A percentile compares a stretch with the other conserved stretches of the same genome.
Evolutionary conservation across 2,797 vertebrate species (phyloP).

Genomic region (Anguilla anguilla): DNA sequence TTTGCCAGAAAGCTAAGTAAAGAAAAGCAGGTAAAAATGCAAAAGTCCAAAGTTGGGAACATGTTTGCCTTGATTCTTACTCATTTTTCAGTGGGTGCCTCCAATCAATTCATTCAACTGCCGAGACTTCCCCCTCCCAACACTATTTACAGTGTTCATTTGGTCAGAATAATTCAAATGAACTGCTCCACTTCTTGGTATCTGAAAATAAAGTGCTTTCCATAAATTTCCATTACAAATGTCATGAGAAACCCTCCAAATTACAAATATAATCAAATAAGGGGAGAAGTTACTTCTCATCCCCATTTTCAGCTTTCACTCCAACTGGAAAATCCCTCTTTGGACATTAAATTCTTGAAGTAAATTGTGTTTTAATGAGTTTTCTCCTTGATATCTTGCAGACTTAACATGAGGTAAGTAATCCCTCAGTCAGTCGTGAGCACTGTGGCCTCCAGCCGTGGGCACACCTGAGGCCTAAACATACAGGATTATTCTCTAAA

Average conservation of each 20-base stretch:
- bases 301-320: background rate
- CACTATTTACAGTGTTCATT: constrained; percentile 4
- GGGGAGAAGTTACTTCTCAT: background rate
- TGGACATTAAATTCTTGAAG: constrained; percentile 16
- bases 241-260: background rate
- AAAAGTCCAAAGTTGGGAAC: background rate
- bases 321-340: constrained; percentile 18
- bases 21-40: background rate
- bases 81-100: constrained; percentile 8
- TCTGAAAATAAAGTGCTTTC: constrained; percentile 7
- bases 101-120: background rate
- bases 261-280: constrained; percentile 6
- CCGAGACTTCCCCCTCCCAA: background rate
- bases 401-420: constrained; percentile 41
- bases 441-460: constrained; percentile 32
- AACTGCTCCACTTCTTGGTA: constrained; percentile 6
- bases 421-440: constrained; percentile 34
- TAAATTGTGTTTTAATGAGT: constrained; percentile 26
- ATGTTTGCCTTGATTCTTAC: too few species aligned
- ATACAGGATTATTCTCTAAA: constrained; percentile 29
- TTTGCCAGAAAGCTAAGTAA: background rate
- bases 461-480: constrained; percentile 43
- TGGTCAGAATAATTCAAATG: constrained; percentile 16
- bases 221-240: constrained; percentile 20
- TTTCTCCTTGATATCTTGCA: constrained; percentile 39